These are phyloP conservation scores for Stigmatopora argus DNA, from an alignment of 2,113 vertebrate species.

Conservation along the genomic window DNA sequence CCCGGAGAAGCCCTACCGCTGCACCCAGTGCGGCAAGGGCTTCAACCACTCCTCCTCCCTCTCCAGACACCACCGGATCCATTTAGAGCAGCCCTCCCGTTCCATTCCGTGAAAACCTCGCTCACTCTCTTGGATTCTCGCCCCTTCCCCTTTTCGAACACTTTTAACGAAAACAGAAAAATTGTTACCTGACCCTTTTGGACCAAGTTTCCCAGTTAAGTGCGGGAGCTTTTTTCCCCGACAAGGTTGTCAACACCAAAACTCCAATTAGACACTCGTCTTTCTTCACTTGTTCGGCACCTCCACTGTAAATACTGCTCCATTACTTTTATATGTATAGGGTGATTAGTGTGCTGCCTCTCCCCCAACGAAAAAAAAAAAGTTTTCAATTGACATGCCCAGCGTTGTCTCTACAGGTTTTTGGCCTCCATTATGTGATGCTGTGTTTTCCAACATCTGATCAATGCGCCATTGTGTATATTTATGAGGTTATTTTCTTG, in stretches of 20 bases:
- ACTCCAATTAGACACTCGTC: slow-evolving; percentile 30
- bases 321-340: slow-evolving; percentile 71
- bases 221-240: slow-evolving; percentile 42
- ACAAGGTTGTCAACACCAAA: slow-evolving; percentile 41
- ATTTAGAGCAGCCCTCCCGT: slow-evolving; percentile 55
- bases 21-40: slow-evolving; percentile 75
- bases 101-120: too few species aligned
- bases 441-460: slow-evolving; percentile 41
- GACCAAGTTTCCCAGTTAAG: slow-evolving; percentile 25
- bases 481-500: slow-evolving; percentile 52
- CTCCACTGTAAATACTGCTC: slow-evolving; percentile 71
- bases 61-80: slow-evolving; percentile 73
- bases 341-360: slow-evolving; percentile 65
- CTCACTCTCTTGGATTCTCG: slow-evolving; percentile 15
- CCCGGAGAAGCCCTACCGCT: slow-evolving; percentile 72
- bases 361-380: slow-evolving; percentile 54
- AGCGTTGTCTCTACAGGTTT: slow-evolving; percentile 44
- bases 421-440: slow-evolving; percentile 26
- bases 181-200: slow-evolving; percentile 37
- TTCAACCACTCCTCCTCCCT: slow-evolving; percentile 78
- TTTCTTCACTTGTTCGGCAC: slow-evolving; percentile 46
- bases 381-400: slow-evolving; percentile 64
- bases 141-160: slow-evolving; percentile 41
- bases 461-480: slow-evolving; percentile 52
- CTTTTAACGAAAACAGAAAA: slow-evolving; percentile 56